A percentile compares a stretch with the other conserved stretches of the same genome.
Conservation (phyloP, 2,888 invertebrate genomes). For the Scelioninae gen. 2 region DNA sequence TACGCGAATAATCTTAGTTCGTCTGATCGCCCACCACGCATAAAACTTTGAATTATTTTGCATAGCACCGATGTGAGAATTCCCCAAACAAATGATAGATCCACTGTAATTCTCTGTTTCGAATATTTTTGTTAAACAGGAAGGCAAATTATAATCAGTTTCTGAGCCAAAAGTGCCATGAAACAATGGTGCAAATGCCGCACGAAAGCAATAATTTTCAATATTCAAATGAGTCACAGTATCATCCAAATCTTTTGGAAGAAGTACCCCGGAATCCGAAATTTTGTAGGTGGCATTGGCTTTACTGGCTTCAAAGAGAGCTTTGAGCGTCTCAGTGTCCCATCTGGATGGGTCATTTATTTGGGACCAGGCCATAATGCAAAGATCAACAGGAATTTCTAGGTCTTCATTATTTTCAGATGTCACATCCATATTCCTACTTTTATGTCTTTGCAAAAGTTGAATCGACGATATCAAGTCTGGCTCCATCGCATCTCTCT, state of each 20-base stretch:
- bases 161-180: conserved; percentile 64
- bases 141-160: conserved; percentile 67
- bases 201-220: conserved; percentile 70
- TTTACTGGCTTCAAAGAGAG: conserved; percentile 66
- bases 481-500: conserved; percentile 67
- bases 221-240: too few relatives aligned
- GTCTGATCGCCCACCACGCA: conserved; percentile 70
- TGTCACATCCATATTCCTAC: not conserved
- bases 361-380: conserved; percentile 72
- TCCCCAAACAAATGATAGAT: conserved; percentile 66
- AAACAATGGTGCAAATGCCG: conserved; percentile 69
- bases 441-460: conserved; percentile 24
- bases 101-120: conserved; percentile 69
- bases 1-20: conserved; percentile 67
- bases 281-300: conserved; percentile 67
- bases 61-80: conserved; percentile 68
- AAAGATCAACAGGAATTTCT: conserved; percentile 68
- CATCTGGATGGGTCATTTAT: conserved; percentile 70
- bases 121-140: conserved; percentile 69
- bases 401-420: conserved; percentile 57
- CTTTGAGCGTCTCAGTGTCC: conserved; percentile 68
- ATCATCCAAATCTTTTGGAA: not conserved
- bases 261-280: too few relatives aligned
- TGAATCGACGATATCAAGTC: conserved; percentile 65
- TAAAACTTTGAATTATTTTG: conserved; percentile 66